Conservation (phyloP, 1,140 invertebrate genomes). For the Penaeus vannamei region DNA sequence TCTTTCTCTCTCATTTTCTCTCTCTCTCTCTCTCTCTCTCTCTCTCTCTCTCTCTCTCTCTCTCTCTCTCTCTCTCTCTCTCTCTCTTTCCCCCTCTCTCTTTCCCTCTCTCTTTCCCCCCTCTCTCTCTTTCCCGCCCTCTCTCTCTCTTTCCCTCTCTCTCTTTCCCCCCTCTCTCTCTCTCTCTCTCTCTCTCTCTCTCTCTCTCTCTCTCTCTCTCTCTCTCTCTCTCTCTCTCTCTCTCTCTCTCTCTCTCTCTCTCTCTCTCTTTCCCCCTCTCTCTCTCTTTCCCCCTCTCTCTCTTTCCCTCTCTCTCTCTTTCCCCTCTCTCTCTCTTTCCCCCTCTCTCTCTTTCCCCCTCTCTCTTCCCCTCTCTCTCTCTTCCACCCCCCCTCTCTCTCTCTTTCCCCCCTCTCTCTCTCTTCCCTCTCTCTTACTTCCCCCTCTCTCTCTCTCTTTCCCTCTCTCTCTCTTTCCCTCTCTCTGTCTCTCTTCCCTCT, state of each 20-base stretch:
- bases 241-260: slow-evolving; percentile 1
- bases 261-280: neutral
- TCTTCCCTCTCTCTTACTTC: neutral
- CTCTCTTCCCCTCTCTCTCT: neutral
- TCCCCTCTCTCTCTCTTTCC: no score
- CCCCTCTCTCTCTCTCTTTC: neutral
- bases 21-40: no score
- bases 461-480: neutral
- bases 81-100: no score
- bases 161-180: no score
- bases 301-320: no score
- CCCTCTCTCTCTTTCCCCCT: neutral
- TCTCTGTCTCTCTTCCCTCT: neutral
- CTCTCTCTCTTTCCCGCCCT: neutral
- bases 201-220: neutral
- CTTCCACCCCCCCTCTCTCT: neutral
- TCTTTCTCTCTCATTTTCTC: no score
- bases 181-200: no score
- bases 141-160: neutral
- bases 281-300: no score
- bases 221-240: neutral
- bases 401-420: neutral
- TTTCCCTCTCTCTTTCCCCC: neutral
- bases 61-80: no score
- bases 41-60: no score